Conservation (phyloP, 2,888 invertebrate genomes). For the Drosophila anomelani region DNA sequence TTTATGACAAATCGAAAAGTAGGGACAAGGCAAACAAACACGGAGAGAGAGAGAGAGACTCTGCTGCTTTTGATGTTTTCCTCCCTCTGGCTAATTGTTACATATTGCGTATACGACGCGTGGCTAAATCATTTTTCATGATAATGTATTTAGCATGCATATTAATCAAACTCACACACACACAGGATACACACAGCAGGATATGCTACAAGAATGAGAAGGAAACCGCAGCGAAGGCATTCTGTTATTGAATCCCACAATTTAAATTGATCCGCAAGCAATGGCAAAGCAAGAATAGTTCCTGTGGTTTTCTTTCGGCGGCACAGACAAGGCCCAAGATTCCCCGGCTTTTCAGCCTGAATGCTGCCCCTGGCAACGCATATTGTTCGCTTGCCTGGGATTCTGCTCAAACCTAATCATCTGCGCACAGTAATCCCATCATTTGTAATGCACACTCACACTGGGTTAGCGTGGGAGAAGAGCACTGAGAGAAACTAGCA, state of each 20-base stretch:
- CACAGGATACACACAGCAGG: not conserved
- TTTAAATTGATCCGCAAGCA: conserved; percentile 71
- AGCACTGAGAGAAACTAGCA: conserved; percentile 1
- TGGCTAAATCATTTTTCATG: conserved; percentile 69
- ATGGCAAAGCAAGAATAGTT: conserved; percentile 74
- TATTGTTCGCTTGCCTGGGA: conserved; percentile 35
- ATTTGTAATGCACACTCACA: conserved; percentile 65
- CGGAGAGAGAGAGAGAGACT: not conserved
- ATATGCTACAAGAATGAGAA: not conserved
- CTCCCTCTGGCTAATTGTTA: conserved; percentile 16
- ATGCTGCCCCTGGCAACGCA: conserved; percentile 29
- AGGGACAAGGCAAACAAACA: conserved; percentile 23
- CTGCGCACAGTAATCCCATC: conserved; percentile 61
- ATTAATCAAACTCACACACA: conserved; percentile 63
- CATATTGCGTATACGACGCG: conserved; percentile 66
- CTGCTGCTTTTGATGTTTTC: conserved; percentile 61
- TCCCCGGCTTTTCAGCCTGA: not conserved
- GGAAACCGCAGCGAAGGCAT: conserved; percentile 47
- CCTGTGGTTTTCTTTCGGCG: conserved; percentile 57
- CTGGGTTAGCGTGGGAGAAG: not conserved
- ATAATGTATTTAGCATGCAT: conserved; percentile 65
- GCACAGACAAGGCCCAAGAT: conserved; percentile 25
- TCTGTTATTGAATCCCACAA: conserved; percentile 70
- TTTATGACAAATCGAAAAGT: conserved; percentile 47
- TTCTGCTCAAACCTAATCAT: conserved; percentile 56